phyloP scores from a whole-genome alignment of 2,888 invertebrate species.

The Alloplasta piceator region DNA sequence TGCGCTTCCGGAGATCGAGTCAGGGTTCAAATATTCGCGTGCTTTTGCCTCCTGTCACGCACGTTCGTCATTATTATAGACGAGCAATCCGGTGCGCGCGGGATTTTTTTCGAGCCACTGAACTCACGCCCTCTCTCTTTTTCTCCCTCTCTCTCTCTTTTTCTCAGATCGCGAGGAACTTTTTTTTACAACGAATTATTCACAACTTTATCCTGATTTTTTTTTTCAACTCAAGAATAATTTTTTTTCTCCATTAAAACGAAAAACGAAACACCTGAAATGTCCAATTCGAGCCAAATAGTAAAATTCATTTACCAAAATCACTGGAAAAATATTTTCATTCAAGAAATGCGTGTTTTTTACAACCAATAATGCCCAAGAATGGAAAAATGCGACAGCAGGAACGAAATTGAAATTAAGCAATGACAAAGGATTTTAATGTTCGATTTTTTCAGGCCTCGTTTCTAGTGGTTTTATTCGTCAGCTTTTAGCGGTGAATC shows the following conservation, averaged over 20 bases:
- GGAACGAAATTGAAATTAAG: conserved; percentile 19
- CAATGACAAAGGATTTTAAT: not conserved
- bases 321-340: no score
- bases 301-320: not conserved
- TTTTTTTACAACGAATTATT: no score
- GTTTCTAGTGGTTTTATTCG: conserved; percentile 54
- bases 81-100: conserved; percentile 23
- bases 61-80: conserved; percentile 58
- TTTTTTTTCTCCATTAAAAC: no score
- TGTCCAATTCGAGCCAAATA: not conserved
- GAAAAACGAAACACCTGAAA: conserved; percentile 43
- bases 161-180: not conserved
- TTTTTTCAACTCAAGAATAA: no score
- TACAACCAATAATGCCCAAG: conserved; percentile 49
- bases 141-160: conserved; percentile 16
- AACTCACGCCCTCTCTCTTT: conserved; percentile 34
- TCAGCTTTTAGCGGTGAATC: conserved; percentile 63
- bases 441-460: conserved; percentile 7
- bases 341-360: conserved; percentile 24
- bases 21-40: conserved; percentile 50
- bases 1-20: conserved; percentile 56
- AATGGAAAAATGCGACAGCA: conserved; percentile 27
- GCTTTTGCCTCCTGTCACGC: conserved; percentile 58
- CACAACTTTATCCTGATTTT: no score
- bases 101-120: conserved; percentile 44